Conservation (phyloP, 2,113 vertebrate species). For the Ancistrus triradiatus region DNA sequence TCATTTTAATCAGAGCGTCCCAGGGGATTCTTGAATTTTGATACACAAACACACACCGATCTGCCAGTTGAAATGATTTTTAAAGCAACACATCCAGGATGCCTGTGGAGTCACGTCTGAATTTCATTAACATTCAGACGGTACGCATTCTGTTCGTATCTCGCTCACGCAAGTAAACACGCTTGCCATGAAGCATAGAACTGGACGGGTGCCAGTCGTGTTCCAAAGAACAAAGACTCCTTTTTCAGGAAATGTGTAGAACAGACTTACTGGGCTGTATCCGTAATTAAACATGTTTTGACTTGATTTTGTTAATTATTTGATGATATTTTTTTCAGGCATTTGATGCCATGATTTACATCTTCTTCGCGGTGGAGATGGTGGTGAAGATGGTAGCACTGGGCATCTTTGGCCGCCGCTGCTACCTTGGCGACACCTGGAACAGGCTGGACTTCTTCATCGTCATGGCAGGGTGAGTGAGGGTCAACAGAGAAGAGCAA, state of each 20-base stretch:
- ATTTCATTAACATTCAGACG: not conserved
- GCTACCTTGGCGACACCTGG: slow-evolving; percentile 97
- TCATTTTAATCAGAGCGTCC: not conserved
- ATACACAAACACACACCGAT: too few species aligned
- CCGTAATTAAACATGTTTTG: not conserved
- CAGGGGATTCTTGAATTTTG: too few species aligned
- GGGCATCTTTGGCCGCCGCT: slow-evolving; percentile 92
- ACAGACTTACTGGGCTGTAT: not conserved
- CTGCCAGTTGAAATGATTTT: too few species aligned
- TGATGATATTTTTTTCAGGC: slow-evolving; percentile 46
- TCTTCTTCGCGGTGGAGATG: slow-evolving; percentile 97
- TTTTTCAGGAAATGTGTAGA: not conserved
- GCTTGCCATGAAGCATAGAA: not conserved
- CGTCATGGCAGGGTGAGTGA: slow-evolving; percentile 82
- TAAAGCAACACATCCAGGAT: too few species aligned
- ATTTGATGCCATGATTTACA: slow-evolving; percentile 71
- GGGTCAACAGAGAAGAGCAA: too few species aligned
- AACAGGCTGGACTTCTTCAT: slow-evolving; percentile 98
- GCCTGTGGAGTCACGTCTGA: not conserved
- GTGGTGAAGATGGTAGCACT: slow-evolving; percentile 95
- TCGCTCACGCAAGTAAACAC: not conserved
- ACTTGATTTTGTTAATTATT: not conserved
- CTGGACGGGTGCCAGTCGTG: not conserved
- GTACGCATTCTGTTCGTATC: not conserved
- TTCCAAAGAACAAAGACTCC: not conserved